Base-by-base conservation (phyloP, 2,113 vertebrate genomes). In the Isichthys henryi region DNA sequence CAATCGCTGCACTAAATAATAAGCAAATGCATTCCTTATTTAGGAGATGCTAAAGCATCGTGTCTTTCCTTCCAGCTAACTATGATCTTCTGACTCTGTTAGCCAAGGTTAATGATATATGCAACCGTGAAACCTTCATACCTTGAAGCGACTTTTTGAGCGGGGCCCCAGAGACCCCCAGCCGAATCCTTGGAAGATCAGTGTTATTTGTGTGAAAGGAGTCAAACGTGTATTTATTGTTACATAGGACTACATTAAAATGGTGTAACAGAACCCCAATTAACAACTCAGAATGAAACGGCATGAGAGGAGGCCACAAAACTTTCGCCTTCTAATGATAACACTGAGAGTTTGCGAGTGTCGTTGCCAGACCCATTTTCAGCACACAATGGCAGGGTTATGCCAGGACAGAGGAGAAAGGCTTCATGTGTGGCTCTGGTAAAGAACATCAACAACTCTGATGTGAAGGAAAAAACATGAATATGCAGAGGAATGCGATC, bases 321-420 rank as follows among this genome's bases (percentile, higher is more conserved):
- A 52, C 88, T 83, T 11, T 1, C n/a, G 7, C 27, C 35, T 56
- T 87, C 43, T 39, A 50, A 87, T 39, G 21, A 70, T 74, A 50
- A 23, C n/a, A 46, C 39, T 49, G 84, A 45, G 62, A 56, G 46
- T 62, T 49, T 70, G n/a, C 11, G 35, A 45, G 13, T 6, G 1
- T 15, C 23, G 21, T 49, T 77, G 85, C 66, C 62, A 87, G 46
- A 74, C 46, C 48, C 46, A 8, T 45, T 87, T 62, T 66, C 84
- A 52, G 48, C 19, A 43, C 52, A 90, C 84, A 87, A 90, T 80
- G 85, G 46, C 70, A 87, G 87, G 89, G 89, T 90, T 86, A 87
- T 46, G 31, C 85, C 83, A 80, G 89, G 89, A 87, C 85, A 77
- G 19, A 5, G 58, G 17, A 50, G 83, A 56, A 49, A 66, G 74